phyloP scores from a whole-genome alignment of 2,797 vertebrate genomes.

The Miichthys miiuy region DNA sequence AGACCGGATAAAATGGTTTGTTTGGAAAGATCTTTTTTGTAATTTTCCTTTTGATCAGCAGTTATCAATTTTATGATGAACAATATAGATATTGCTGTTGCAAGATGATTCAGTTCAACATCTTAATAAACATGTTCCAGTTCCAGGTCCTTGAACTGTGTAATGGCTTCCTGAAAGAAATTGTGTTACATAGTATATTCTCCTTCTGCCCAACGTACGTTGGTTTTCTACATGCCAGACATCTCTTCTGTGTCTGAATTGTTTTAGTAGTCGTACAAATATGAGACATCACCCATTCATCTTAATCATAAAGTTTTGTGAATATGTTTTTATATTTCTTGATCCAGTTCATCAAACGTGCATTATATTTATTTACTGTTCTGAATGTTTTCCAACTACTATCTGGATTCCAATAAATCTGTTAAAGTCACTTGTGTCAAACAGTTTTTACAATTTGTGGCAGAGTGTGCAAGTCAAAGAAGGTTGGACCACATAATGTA shows the following conservation, averaged over 20 bases:
- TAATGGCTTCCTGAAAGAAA: not conserved
- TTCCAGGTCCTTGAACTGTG: not conserved
- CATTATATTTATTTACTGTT: constrained; percentile 65
- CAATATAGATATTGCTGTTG: not conserved
- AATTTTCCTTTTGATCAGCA: constrained; percentile 20
- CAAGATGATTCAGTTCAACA: not conserved
- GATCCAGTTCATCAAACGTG: constrained; percentile 7
- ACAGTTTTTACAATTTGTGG: not conserved
- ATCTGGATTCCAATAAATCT: constrained; percentile 64
- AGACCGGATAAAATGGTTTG: not conserved
- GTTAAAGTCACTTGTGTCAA: constrained; percentile 9
- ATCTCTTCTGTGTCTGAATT: not conserved
- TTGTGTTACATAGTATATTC: not conserved
- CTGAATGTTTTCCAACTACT: constrained; percentile 14
- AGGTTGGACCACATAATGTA: too few relatives aligned
- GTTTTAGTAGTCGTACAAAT: not conserved
- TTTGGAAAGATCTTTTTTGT: not conserved
- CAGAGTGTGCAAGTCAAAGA: too few relatives aligned
- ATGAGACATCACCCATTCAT: not conserved
- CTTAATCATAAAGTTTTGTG: not conserved
- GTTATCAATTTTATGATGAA: not conserved
- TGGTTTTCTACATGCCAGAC: not conserved
- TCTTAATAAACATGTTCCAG: not conserved
- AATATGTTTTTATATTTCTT: constrained; percentile 1
- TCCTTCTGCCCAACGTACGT: not conserved